Evolutionary conservation across 2,888 invertebrate species (phyloP), one percentile per base, ranked within the genome.

Genomic region (Lysandra bellargus): DNA sequence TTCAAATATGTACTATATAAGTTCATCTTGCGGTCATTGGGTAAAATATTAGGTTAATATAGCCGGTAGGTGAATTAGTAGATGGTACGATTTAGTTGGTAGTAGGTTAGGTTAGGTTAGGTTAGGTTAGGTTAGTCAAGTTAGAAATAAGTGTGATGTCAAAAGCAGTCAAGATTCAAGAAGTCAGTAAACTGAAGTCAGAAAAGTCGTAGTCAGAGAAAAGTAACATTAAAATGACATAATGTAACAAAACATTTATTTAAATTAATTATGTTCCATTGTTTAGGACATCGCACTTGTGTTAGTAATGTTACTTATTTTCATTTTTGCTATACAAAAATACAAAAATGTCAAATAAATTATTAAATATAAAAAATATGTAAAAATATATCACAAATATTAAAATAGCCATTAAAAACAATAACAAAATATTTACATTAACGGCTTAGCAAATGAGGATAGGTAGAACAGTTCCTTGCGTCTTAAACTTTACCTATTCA

Each of bases 221-320:
- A 80, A 82, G 83, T 83, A 83, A 82, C 78, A 87, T 83, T 84
- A 83, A 87, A 88, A 87, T 84, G 83, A 85, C 83, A 84, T 83
- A 80, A 84, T 83, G 84, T 86, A 88, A 88, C 85, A 90, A 89
- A 89, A 87, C 85, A 85, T 86, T 87, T 90, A 90, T 88, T 88
- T 85, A 86, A 87, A 89, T 87, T 90, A 87, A 87, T 85, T 84
- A 81, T 83, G 81, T 83, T 85, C 82, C 82, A 80, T 81, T 85
- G 85, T 87, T 85, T 84, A 86, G 85, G 93, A 94, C 94, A 93
- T 93, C 94, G 89, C 94, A 94, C 94, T 93, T 93, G 90, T 88
- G 82, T 88, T 88, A 88, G 86, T 87, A 83, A 81, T 84, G 84
- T 85, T 85, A 84, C 81, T 82, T 81, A 82, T 87, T 85, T 85